These are phyloP conservation scores for Neoniphon sammara DNA, from an alignment of 2,797 vertebrate genomes.

Conservation along the genomic window DNA sequence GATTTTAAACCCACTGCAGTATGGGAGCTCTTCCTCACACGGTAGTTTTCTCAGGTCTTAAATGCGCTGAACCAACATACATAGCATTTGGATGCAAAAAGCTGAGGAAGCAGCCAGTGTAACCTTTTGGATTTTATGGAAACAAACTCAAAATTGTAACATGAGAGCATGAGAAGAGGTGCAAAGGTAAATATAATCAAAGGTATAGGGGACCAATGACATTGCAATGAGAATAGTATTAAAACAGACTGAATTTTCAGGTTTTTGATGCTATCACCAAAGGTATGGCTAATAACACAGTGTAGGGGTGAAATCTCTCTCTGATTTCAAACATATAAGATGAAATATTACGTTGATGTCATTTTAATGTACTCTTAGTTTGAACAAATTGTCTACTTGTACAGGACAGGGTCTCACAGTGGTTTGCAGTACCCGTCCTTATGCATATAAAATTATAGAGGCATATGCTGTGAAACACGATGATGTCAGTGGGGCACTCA, in stretches of 20 bases:
- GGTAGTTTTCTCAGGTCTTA: background rate
- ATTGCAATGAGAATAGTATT: too few species aligned
- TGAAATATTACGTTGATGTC: too few species aligned
- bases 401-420: slow-evolving; percentile 18
- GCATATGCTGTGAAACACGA: slow-evolving; percentile 61
- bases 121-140: slow-evolving; percentile 26
- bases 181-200: slow-evolving; percentile 21
- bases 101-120: slow-evolving; percentile 9
- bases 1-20: slow-evolving; percentile 58
- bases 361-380: too few species aligned
- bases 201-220: too few species aligned
- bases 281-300: too few species aligned
- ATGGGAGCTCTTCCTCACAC: slow-evolving; percentile 35
- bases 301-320: too few species aligned
- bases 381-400: too few species aligned
- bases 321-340: too few species aligned
- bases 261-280: too few species aligned
- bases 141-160: slow-evolving; percentile 21
- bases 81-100: background rate
- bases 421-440: slow-evolving; percentile 66
- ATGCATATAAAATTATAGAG: slow-evolving; percentile 60
- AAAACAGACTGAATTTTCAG: too few species aligned
- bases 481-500: slow-evolving; percentile 65
- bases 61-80: slow-evolving; percentile 17
- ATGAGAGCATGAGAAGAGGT: slow-evolving; percentile 10